Evolutionary conservation across 1,140 invertebrate species (phyloP).

Genomic region (Drosophila setifemur): DNA sequence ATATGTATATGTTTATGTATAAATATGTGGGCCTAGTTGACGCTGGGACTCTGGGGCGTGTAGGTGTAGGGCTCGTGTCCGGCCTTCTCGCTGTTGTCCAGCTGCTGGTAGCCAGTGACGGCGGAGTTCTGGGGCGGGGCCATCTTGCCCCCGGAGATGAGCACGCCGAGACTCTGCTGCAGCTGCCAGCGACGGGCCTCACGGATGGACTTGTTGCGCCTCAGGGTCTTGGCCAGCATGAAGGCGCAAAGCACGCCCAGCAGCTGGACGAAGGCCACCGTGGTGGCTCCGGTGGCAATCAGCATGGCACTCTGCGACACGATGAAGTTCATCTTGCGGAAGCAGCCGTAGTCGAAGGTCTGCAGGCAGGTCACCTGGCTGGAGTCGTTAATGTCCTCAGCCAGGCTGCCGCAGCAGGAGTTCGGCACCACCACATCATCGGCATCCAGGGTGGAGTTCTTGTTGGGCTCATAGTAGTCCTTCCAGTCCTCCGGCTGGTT

Average conservation of each 20-base stretch:
- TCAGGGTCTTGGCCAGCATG: conserved; percentile 91
- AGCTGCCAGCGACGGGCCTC: conserved; percentile 87
- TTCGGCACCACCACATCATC: conserved; percentile 83
- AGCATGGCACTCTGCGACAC: conserved; percentile 89
- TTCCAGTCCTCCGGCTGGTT: conserved; percentile 86
- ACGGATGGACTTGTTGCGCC: conserved; percentile 89
- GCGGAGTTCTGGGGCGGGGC: conserved; percentile 65
- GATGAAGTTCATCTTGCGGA: conserved; percentile 86
- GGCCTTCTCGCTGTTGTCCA: conserved; percentile 54
- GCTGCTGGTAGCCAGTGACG: conserved; percentile 73
- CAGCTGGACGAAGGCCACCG: conserved; percentile 92
- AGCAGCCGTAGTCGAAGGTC: conserved; percentile 86
- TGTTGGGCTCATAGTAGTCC: conserved; percentile 62
- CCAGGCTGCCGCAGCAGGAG: conserved; percentile 84
- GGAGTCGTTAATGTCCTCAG: conserved; percentile 43
- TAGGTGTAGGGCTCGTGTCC: conserved; percentile 71
- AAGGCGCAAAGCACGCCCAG: conserved; percentile 93
- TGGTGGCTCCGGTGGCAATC: conserved; percentile 90
- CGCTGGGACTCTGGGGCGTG: conserved; percentile 77
- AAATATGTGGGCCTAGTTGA: conserved; percentile 61
- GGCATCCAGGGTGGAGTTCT: conserved; percentile 51
- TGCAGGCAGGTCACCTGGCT: conserved; percentile 39
- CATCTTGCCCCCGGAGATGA: conserved; percentile 78
- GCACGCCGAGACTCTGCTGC: conserved; percentile 84
- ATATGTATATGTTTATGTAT: conserved; percentile 7